Base-by-base conservation (phyloP, 2,797 vertebrate species). In the Chromobotia macracanthus region DNA sequence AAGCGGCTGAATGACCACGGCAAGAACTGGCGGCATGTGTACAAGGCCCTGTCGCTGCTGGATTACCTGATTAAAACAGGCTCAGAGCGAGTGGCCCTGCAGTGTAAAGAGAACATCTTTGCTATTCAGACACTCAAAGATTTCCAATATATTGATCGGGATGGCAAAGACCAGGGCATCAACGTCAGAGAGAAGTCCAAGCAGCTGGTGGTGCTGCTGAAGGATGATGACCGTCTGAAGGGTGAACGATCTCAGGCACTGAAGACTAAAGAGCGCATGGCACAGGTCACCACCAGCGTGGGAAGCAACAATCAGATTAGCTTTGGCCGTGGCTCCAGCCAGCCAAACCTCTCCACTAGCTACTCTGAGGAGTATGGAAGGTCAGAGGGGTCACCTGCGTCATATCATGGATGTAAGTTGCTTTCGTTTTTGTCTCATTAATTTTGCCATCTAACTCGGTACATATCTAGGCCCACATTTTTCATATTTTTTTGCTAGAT, bases 241-340 rank as follows among this genome's bases (percentile, higher is more conserved):
- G 93, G 92, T 0, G 98, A 99, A 90, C 91, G 98, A 89, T 95
- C 95, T 77, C 97, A 99, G 84, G 98, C 98, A 66, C 90, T 99
- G 87, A 99, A 99, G 91, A 99, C 98, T 89, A 99, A 99, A 93
- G 98, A 99, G 91, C 95, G 98, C 6, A 97, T 99, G 97, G 98
- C 97, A 73, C 98, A 99, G 92, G 97, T 98, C 73, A 93, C 97
- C 87, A 97, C 97, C 0, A 95, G 92, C 1, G 88, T 95, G 50
- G 94, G 95, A 61, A 96, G 93, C 87, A 93, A 91, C 83, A 87
- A 88, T 86, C 96, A 96, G 90, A 94, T 97, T 88, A 94, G 94
- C 64, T 97, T 99, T 0, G 96, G 96, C 31, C 90, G 96, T 4
- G 97, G 97, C 72, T 99, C 98, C 64, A 99, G 97, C 80, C 98